Conservation (phyloP, 92 coral and sea anemone genomes). For the Virgularia gustaviana region DNA sequence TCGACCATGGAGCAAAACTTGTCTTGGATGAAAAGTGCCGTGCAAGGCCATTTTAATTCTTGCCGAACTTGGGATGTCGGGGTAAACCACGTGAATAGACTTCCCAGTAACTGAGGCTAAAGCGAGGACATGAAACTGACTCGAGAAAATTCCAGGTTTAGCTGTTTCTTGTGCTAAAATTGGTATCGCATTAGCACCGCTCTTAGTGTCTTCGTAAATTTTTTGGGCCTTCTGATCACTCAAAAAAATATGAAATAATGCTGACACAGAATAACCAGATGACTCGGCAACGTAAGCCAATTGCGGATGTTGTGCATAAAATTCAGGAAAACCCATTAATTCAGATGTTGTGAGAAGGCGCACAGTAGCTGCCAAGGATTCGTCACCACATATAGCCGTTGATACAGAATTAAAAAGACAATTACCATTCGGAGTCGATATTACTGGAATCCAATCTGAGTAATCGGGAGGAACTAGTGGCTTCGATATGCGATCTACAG, state of each 20-base stretch:
- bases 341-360: constrained; percentile 40
- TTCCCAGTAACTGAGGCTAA: constrained; percentile 38
- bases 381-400: constrained; percentile 30
- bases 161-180: constrained; percentile 34
- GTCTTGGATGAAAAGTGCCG: constrained; percentile 7
- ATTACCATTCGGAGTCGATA: constrained; percentile 24
- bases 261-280: background rate
- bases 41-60: constrained; percentile 4
- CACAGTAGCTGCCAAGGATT: constrained; percentile 32
- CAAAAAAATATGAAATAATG: no score
- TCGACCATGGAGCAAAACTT: background rate
- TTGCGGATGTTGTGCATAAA: constrained; percentile 43
- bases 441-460: background rate
- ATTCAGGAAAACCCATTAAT: constrained; percentile 28
- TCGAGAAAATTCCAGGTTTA: constrained; percentile 11
- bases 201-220: background rate
- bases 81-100: constrained; percentile 36
- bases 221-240: no score
- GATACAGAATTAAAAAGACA: constrained; percentile 35
- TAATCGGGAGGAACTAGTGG: background rate
- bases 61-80: constrained; percentile 2
- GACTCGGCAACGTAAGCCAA: background rate
- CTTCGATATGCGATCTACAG: background rate
- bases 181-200: constrained; percentile 16
- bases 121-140: constrained; percentile 38